Evolutionary conservation across 2,113 vertebrate species (phyloP).

Genomic region (Turdus rufiventris): DNA sequence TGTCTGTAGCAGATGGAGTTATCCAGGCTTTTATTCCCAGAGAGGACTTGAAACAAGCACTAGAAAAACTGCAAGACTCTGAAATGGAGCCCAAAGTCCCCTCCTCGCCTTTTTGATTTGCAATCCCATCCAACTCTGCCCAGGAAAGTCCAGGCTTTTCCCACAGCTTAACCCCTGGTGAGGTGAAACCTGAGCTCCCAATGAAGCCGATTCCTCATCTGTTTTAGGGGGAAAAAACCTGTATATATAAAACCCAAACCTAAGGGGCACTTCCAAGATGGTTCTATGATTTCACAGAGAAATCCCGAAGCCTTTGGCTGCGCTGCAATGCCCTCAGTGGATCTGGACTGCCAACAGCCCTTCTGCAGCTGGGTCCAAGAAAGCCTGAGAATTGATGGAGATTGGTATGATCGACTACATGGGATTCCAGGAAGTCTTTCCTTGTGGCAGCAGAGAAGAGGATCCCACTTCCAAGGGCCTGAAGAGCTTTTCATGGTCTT

Average conservation of each 20-base stretch:
- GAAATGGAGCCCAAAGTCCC: background rate
- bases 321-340: background rate
- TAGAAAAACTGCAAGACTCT: background rate
- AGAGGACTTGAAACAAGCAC: background rate
- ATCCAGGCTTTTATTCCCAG: background rate
- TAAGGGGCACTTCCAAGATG: background rate
- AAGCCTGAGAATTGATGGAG: background rate
- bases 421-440: background rate
- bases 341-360: background rate
- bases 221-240: background rate
- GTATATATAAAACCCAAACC: background rate
- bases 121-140: background rate
- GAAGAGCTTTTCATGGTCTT: constrained; percentile 8
- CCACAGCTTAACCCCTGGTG: background rate
- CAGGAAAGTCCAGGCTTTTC: background rate
- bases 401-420: background rate
- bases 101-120: background rate
- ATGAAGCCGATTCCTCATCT: fast-evolving
- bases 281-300: background rate
- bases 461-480: background rate
- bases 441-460: constrained; percentile 3
- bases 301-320: background rate
- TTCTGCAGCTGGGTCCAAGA: background rate
- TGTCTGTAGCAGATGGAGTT: background rate
- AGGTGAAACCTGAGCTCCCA: background rate